Evolutionary conservation across 2,113 vertebrate genomes (phyloP).

Genomic region (Leptosomus discolor): DNA sequence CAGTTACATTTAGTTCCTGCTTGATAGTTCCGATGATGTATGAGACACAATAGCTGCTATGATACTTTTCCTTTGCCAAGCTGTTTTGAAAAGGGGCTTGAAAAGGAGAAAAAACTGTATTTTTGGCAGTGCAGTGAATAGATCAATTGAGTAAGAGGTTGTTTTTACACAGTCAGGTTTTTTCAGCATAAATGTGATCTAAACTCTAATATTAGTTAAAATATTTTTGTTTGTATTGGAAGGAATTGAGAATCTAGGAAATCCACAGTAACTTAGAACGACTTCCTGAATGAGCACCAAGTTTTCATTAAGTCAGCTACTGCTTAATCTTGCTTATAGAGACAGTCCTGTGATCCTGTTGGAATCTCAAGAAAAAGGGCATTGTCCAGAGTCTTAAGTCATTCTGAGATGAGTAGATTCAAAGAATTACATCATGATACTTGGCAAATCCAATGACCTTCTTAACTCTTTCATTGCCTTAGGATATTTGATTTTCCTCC

Average conservation of each 20-base stretch:
- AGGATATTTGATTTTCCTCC: neutral
- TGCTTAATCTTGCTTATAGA: neutral
- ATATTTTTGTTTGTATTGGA: neutral
- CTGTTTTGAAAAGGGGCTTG: neutral
- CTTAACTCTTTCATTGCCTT: conserved; percentile 24
- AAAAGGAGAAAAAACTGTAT: neutral
- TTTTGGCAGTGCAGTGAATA: neutral
- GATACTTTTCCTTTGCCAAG: neutral
- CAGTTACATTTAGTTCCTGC: neutral
- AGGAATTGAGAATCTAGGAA: neutral
- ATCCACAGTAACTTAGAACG: neutral
- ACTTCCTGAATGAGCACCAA: neutral
- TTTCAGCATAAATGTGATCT: neutral
- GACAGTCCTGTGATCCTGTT: neutral
- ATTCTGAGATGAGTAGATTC: neutral
- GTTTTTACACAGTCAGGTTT: neutral
- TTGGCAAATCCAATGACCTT: neutral
- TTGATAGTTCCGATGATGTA: neutral
- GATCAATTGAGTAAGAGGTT: neutral
- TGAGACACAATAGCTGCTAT: neutral
- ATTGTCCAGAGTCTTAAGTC: neutral
- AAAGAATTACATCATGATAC: neutral
- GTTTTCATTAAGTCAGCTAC: neutral
- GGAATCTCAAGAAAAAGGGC: neutral
- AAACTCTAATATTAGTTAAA: neutral